These are phyloP conservation scores for Tapera naevia DNA, from an alignment of 2,797 vertebrate species.

Conservation along the genomic window DNA sequence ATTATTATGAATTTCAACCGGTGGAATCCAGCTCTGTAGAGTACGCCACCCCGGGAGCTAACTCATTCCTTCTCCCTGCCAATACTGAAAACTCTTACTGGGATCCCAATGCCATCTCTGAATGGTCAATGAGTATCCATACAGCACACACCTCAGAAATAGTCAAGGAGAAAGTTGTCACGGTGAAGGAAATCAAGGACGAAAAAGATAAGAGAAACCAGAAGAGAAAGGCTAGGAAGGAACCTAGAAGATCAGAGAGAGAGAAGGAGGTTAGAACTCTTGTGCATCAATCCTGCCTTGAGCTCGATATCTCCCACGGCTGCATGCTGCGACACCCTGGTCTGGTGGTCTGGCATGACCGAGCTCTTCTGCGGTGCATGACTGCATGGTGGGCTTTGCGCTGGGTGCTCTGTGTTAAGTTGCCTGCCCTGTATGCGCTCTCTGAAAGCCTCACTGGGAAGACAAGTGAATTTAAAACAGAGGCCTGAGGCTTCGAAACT, in stretches of 20 bases:
- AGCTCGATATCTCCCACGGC: not conserved
- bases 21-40: slow-evolving; percentile 77
- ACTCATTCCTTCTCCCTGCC: slow-evolving; percentile 73
- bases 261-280: slow-evolving; percentile 86
- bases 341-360: not conserved
- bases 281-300: not conserved
- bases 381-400: slow-evolving; percentile 29
- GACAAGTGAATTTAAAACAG: not conserved
- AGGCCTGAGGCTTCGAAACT: rapidly evolving
- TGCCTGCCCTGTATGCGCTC: not conserved
- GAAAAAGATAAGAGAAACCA: slow-evolving; percentile 81
- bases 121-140: slow-evolving; percentile 83
- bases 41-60: slow-evolving; percentile 73
- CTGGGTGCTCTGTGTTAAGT: not conserved
- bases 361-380: not conserved
- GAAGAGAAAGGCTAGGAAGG: slow-evolving; percentile 84
- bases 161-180: slow-evolving; percentile 68
- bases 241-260: slow-evolving; percentile 83
- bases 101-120: slow-evolving; percentile 76
- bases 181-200: slow-evolving; percentile 75
- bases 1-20: slow-evolving; percentile 84
- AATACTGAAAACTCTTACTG: slow-evolving; percentile 67
- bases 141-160: slow-evolving; percentile 76
- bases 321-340: slow-evolving; percentile 28
- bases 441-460: not conserved